Evolutionary conservation across 2,888 invertebrate species (phyloP).

Genomic region (Morpho achilles): DNA sequence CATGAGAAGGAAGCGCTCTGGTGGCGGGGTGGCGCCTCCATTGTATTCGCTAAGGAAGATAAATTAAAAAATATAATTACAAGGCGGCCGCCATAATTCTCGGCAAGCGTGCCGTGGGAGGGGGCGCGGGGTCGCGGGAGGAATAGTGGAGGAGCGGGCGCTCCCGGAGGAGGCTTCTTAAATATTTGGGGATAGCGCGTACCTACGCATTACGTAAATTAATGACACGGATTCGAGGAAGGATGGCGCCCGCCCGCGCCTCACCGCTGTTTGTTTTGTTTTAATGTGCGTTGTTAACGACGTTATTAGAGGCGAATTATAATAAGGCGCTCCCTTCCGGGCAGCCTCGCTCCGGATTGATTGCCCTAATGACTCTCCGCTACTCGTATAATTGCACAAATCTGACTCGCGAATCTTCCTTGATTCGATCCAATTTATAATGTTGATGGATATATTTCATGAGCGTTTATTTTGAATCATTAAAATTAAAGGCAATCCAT

Average conservation of each 20-base stretch:
- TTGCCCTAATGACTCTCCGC: conserved; percentile 71
- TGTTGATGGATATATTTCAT: conserved; percentile 29
- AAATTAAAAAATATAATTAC: conserved; percentile 86
- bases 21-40: conserved; percentile 79
- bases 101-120: conserved; percentile 65
- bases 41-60: conserved; percentile 83
- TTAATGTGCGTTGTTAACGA: conserved; percentile 78
- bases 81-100: conserved; percentile 82
- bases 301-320: conserved; percentile 75
- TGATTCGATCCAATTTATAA: conserved; percentile 48
- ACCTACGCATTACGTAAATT: conserved; percentile 80
- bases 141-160: conserved; percentile 74
- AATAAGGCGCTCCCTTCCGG: conserved; percentile 42
- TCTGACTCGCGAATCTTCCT: conserved; percentile 55
- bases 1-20: conserved; percentile 77
- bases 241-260: conserved; percentile 69
- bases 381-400: conserved; percentile 68
- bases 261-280: conserved; percentile 75
- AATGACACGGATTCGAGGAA: conserved; percentile 80
- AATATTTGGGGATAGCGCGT: conserved; percentile 80
- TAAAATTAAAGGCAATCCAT: conserved; percentile 6
- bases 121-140: conserved; percentile 49
- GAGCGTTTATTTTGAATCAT: conserved; percentile 7
- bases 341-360: conserved; percentile 48
- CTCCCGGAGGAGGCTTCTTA: conserved; percentile 79